These are phyloP conservation scores for Hyles lineata DNA, from an alignment of 2,888 invertebrate genomes.

Conservation along the genomic window DNA sequence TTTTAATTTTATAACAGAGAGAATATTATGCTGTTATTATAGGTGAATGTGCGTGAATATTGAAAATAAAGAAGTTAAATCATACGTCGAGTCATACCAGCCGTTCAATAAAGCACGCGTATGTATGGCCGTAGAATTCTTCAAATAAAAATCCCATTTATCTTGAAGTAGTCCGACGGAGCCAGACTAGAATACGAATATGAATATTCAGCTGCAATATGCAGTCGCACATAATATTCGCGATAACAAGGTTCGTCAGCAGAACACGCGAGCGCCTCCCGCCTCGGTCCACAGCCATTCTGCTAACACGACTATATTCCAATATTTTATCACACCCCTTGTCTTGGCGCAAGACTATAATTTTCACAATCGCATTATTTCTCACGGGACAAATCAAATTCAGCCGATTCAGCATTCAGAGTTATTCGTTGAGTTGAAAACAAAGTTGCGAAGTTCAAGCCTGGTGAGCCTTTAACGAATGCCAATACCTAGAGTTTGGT, in stretches of 20 bases:
- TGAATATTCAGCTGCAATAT: constrained; percentile 76
- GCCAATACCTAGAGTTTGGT: constrained; percentile 14
- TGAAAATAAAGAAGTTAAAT: not conserved
- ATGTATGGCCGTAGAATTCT: constrained; percentile 33
- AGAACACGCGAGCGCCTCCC: constrained; percentile 53
- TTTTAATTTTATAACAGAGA: constrained; percentile 2
- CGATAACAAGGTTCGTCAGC: constrained; percentile 83
- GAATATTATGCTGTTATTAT: not conserved
- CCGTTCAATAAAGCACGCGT: constrained; percentile 32
- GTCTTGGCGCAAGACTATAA: constrained; percentile 62
- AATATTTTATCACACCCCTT: constrained; percentile 48
- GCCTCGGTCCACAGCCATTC: constrained; percentile 57
- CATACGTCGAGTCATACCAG: not conserved
- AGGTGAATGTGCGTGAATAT: not conserved
- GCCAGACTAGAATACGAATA: constrained; percentile 63
- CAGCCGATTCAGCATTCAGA: constrained; percentile 27
- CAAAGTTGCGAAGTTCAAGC: constrained; percentile 21
- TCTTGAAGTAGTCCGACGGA: constrained; percentile 36
- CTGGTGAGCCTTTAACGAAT: constrained; percentile 23
- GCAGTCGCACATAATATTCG: constrained; percentile 67
- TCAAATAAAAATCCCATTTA: constrained; percentile 48
- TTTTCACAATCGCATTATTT: constrained; percentile 46
- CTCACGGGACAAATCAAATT: constrained; percentile 36
- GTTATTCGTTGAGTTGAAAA: constrained; percentile 32
- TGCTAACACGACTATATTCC: constrained; percentile 60